These are phyloP conservation scores for Helicoverpa zea DNA, from an alignment of 1,140 invertebrate genomes.

Conservation along the genomic window DNA sequence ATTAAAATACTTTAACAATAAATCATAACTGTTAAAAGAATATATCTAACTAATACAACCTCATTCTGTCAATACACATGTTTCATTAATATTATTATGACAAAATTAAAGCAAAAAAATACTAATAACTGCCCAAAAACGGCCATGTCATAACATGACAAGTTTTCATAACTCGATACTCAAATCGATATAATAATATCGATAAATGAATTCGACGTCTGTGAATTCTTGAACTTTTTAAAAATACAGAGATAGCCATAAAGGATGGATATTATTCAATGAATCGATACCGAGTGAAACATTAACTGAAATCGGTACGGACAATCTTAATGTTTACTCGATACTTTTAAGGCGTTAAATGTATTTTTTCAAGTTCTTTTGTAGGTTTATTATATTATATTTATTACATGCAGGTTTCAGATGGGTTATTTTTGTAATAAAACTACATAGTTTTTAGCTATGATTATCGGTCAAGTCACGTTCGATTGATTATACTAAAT, in stretches of 20 bases:
- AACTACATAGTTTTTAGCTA: too few species aligned
- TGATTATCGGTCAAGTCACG: too few species aligned
- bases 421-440: too few species aligned
- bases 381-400: not conserved
- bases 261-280: not conserved
- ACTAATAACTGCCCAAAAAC: not conserved
- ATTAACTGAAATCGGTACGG: constrained; percentile 1
- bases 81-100: too few species aligned
- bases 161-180: not conserved
- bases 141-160: not conserved
- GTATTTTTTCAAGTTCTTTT: not conserved
- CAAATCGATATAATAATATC: not conserved
- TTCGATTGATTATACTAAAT: too few species aligned
- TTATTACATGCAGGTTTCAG: not conserved
- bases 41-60: too few species aligned
- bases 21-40: not conserved
- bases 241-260: constrained; percentile 14
- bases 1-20: not conserved
- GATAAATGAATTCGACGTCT: not conserved
- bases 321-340: constrained; percentile 20
- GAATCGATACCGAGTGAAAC: constrained; percentile 15
- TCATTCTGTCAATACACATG: too few species aligned
- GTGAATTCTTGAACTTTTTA: constrained; percentile 14
- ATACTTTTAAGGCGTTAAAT: constrained; percentile 2
- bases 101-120: too few species aligned